Percentiles rank a stretch among this genome's conserved stretches.
Conservation (phyloP, 30 jellyfish, hydroid and myxozoan genomes). For the Hydractinia echinata region DNA sequence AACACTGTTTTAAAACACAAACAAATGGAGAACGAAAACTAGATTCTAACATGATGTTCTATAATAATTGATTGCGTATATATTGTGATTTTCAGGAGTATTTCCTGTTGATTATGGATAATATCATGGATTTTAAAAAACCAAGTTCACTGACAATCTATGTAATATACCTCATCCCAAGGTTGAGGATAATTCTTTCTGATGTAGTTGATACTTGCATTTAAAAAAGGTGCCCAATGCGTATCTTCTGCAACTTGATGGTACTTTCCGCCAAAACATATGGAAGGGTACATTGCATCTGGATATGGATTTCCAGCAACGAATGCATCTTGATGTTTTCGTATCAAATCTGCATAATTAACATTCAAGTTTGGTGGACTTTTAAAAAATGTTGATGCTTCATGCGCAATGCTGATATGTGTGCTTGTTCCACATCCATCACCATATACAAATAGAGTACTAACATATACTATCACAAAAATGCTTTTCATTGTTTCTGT, state of each 20-base stretch:
- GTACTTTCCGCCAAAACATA: conserved; percentile 58
- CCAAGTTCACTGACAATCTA: not conserved
- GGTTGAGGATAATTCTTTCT: conserved; percentile 67
- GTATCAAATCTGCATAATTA: conserved; percentile 39
- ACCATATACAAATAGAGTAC: not conserved
- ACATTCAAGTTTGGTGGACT: conserved; percentile 23
- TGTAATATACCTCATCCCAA: conserved; percentile 56
- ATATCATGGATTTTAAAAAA: no score
- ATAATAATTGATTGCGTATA: not conserved
- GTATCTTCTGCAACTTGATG: conserved; percentile 77
- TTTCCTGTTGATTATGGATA: not conserved
- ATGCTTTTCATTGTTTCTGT: not conserved
- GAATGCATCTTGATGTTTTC: conserved; percentile 75
- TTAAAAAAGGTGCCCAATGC: conserved; percentile 90
- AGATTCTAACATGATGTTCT: no score
- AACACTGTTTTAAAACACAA: not conserved
- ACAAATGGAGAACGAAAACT: no score
- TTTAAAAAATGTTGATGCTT: conserved; percentile 43
- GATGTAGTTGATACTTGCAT: conserved; percentile 75
- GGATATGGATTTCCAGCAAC: conserved; percentile 95
- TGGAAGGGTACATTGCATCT: conserved; percentile 75
- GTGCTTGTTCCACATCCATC: conserved; percentile 86
- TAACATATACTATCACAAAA: not conserved
- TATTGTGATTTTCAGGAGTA: not conserved
- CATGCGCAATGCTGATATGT: conserved; percentile 85